Percentiles rank a stretch among this genome's conserved stretches.
These are phyloP conservation scores for Eulemur rufifrons DNA, from an alignment of 2,113 vertebrate species.

Conservation along the genomic window DNA sequence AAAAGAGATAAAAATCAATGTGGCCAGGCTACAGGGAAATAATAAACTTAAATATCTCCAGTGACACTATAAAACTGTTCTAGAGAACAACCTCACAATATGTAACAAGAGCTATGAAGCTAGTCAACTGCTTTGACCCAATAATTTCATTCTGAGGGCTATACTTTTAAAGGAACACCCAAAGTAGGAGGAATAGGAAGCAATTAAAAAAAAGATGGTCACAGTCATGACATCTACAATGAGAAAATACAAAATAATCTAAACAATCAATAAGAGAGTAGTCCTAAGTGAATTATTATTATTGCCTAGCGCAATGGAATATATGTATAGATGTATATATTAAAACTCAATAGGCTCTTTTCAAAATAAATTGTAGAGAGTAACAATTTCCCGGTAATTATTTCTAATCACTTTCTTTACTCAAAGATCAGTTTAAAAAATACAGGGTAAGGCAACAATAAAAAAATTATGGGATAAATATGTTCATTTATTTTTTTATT, in stretches of 20 bases:
- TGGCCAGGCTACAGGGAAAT: background rate
- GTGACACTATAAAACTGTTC: background rate
- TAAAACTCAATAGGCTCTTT: slow-evolving; percentile 39
- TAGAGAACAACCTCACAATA: background rate
- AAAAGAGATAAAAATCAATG: slow-evolving; percentile 10
- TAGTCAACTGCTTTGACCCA: background rate
- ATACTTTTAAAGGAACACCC: background rate
- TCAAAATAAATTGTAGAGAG: background rate
- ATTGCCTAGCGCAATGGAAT: background rate
- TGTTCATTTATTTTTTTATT: background rate
- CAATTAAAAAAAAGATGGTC: background rate
- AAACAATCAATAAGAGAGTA: background rate
- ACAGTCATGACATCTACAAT: background rate
- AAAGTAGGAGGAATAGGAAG: slow-evolving; percentile 9
- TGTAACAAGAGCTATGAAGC: background rate
- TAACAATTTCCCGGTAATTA: background rate
- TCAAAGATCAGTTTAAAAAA: background rate
- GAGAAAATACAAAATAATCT: background rate
- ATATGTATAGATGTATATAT: background rate
- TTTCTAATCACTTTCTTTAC: background rate
- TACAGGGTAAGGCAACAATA: background rate
- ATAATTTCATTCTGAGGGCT: background rate
- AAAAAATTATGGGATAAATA: background rate
- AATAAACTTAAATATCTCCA: background rate
- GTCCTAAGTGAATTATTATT: background rate